Percentiles rank a stretch among this genome's conserved stretches.
phyloP scores from a whole-genome alignment of 2,113 vertebrate genomes.

The Cynoglossus semilaevis region DNA sequence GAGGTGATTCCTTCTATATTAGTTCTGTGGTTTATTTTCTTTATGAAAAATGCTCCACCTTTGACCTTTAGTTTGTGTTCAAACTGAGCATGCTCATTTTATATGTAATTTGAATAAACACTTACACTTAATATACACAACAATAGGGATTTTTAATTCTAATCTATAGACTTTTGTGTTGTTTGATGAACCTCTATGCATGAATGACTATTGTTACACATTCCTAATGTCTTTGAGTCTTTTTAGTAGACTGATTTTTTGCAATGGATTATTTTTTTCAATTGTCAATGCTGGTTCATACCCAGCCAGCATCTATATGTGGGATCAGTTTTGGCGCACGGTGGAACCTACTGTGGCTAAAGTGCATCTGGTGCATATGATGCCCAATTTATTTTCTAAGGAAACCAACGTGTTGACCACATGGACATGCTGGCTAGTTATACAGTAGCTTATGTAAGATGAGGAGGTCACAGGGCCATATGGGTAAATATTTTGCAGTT shows the following conservation, averaged over 20 bases:
- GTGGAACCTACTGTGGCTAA: too few species aligned
- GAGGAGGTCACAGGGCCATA: slow-evolving; percentile 29
- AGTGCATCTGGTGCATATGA: too few species aligned
- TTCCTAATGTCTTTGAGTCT: slow-evolving; percentile 37
- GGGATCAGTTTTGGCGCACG: too few species aligned
- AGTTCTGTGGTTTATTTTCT: too few species aligned
- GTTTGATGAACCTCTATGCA: slow-evolving; percentile 51
- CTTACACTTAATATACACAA: slow-evolving; percentile 30
- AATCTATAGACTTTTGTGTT: slow-evolving; percentile 38
- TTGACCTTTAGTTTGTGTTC: slow-evolving; percentile 15
- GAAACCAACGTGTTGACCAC: too few species aligned
- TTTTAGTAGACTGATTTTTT: slow-evolving; percentile 16
- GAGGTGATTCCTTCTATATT: too few species aligned
- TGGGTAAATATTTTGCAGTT: slow-evolving; percentile 40
- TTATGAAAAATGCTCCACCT: too few species aligned
- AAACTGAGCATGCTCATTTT: slow-evolving; percentile 52
- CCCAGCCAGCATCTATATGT: too few species aligned
- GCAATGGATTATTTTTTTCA: slow-evolving; percentile 27
- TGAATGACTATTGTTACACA: slow-evolving; percentile 49
- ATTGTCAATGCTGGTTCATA: slow-evolving; percentile 31
- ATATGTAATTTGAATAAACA: too few species aligned
- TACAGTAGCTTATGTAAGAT: slow-evolving; percentile 42
- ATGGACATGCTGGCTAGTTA: too few species aligned
- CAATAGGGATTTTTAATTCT: slow-evolving; percentile 39
- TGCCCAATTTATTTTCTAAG: too few species aligned